Percentiles rank a stretch among this genome's conserved stretches.
These are phyloP conservation scores for Harpagus bidentatus DNA, from an alignment of 2,113 vertebrate species.

Conservation along the genomic window DNA sequence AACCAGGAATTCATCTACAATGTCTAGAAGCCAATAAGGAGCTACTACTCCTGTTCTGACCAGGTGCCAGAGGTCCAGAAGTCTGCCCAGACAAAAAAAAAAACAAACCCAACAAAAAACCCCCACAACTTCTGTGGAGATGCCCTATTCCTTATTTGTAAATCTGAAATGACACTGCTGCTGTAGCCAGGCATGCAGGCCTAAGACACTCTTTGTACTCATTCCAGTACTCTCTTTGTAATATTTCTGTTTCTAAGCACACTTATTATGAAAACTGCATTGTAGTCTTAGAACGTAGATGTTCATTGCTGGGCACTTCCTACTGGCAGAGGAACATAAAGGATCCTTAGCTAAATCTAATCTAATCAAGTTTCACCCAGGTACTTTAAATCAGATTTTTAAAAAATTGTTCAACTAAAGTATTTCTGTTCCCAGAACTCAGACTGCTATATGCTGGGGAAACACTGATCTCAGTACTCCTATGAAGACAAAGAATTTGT, in stretches of 20 bases:
- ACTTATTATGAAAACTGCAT: neutral
- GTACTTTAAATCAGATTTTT: neutral
- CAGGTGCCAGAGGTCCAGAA: neutral
- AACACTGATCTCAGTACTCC: neutral
- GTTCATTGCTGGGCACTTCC: neutral
- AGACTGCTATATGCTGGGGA: neutral
- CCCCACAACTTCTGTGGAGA: neutral
- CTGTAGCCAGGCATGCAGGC: neutral
- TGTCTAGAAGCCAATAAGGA: neutral
- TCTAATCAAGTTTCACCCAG: neutral
- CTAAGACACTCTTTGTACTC: neutral
- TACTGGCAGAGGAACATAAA: neutral
- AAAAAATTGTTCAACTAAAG: neutral
- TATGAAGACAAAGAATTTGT: neutral
- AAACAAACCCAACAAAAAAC: neutral
- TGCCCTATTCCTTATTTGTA: neutral
- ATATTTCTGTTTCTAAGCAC: neutral
- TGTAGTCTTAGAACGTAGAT: neutral
- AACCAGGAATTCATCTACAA: neutral
- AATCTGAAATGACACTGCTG: neutral
- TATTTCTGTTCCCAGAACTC: neutral
- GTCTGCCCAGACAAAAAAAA: neutral
- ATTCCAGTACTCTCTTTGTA: neutral
- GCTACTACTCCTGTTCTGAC: neutral
- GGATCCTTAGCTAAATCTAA: neutral